Evolutionary conservation across 2,113 vertebrate species (phyloP), one percentile per base, ranked within the genome.

Genomic region (Dicrurus megarhynchus): DNA sequence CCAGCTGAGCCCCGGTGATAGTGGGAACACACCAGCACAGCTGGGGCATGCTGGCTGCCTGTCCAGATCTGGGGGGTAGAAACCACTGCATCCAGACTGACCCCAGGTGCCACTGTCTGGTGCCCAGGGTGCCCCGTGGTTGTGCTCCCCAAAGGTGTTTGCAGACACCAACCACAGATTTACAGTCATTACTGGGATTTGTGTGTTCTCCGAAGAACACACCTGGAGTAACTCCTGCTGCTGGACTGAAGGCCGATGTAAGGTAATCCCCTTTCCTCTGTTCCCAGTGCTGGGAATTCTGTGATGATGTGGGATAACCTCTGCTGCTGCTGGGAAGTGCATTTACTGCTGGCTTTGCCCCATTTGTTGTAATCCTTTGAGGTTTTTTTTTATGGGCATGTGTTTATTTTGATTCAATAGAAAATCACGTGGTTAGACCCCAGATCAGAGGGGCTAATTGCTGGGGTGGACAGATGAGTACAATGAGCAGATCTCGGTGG

Each of bases 1-100:
- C 32, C 47, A 3, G 46, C 70, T 10, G 79, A 71, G 53, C 57
- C 61, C 16, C 0, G 0, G 18, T 12, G 26, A 18, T 19, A 26
- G 60, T 22, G 53, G 68, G 37, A 15, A 7, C 11, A 16, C 8
- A 1, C 21, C 2, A 0, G 53, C 49, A 23, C 2, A 11, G 23
- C 75, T 22, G 55, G 23, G 9, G 6, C 11, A 1, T 1, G 1
- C 52, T 47, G 80, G 55, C 49, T 13, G 32, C 2, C 0, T 21
- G 32, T 26, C 30, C 0, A 1, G 37, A 5, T 26, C 33, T 1
- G 3, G 7, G 5, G 44, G 42, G 35, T 7, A 7, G 71, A n/a
- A 37, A 50, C 46, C 46, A 9, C 26, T 1, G 0, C 3, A 2
- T 13, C 14, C 52, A 6, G 0, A 16, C 3, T 1, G 1, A 21